These are phyloP conservation scores for Candoia aspera DNA, from an alignment of 2,113 vertebrate genomes.

Conservation along the genomic window DNA sequence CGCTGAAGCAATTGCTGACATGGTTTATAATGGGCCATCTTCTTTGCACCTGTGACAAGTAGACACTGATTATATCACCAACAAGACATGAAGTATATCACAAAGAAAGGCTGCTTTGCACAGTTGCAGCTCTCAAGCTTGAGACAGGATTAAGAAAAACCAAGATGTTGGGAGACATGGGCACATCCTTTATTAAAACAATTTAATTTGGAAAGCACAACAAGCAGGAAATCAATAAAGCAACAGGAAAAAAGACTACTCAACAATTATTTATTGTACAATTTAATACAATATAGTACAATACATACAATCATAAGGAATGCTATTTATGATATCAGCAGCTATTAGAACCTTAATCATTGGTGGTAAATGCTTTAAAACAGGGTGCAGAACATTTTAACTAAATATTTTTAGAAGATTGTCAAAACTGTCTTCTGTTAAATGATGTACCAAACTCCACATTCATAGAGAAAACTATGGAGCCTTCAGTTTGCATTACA, in stretches of 20 bases:
- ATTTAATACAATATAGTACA: slow-evolving; percentile 1
- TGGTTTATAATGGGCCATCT: slow-evolving; percentile 26
- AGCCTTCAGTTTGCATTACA: neutral
- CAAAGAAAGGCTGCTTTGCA: slow-evolving; percentile 9
- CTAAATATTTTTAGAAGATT: neutral
- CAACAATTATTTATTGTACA: slow-evolving; percentile 22
- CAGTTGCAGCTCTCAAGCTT: neutral
- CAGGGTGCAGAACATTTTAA: slow-evolving; percentile 22
- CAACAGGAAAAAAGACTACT: neutral
- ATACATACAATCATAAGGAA: slow-evolving; percentile 6
- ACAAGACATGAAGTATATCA: neutral
- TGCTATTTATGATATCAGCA: neutral
- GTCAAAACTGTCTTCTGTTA: neutral
- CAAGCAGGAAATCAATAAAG: slow-evolving; percentile 41
- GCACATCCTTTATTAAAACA: slow-evolving; percentile 26
- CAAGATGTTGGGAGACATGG: slow-evolving; percentile 1
- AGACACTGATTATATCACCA: slow-evolving; percentile 14
- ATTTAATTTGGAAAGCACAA: slow-evolving; percentile 39
- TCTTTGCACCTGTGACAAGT: slow-evolving; percentile 30
- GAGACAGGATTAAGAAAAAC: slow-evolving; percentile 24
- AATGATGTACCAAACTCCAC: neutral
- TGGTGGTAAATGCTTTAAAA: slow-evolving; percentile 24
- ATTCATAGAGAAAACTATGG: neutral
- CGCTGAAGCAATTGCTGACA: slow-evolving; percentile 4
- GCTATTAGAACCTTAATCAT: slow-evolving; percentile 13